phyloP scores from a whole-genome alignment of 2,797 vertebrate species.

The Carduelis carduelis region DNA sequence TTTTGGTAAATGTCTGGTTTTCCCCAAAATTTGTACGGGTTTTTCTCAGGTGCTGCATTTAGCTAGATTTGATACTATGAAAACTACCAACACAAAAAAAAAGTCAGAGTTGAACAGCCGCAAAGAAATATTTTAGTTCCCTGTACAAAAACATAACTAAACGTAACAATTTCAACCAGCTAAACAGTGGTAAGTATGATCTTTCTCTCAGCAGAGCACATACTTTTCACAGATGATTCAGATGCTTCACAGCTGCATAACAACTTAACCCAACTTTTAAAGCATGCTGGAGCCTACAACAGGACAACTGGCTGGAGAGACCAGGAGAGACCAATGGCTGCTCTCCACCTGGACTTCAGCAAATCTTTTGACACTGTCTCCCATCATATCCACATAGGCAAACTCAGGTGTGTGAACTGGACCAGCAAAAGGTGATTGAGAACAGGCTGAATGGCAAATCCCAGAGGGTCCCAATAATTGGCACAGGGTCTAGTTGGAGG shows the following conservation, averaged over 20 bases:
- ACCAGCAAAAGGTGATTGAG: neutral
- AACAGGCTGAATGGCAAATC: neutral
- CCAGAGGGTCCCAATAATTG: neutral
- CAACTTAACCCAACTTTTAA: neutral
- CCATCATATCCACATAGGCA: neutral
- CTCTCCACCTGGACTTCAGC: neutral
- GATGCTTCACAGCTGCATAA: neutral
- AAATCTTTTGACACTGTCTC: neutral
- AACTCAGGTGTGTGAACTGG: neutral
- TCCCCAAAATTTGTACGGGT: neutral
- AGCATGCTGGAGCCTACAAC: neutral
- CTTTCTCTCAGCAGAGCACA: fast-evolving
- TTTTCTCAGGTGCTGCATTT: neutral
- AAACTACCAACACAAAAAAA: neutral
- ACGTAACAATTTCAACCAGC: neutral
- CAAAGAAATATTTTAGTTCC: neutral
- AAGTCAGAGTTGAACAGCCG: neutral
- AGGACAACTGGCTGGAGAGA: neutral
- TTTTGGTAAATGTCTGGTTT: neutral
- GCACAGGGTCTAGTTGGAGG: neutral
- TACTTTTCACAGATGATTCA: neutral
- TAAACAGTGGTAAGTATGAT: neutral
- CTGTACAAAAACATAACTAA: neutral
- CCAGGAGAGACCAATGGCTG: neutral
- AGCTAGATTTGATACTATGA: neutral